A percentile compares a stretch with the other conserved stretches of the same genome.
These are phyloP conservation scores for Cosmia pyralina DNA, from an alignment of 2,888 invertebrate species.

Conservation along the genomic window DNA sequence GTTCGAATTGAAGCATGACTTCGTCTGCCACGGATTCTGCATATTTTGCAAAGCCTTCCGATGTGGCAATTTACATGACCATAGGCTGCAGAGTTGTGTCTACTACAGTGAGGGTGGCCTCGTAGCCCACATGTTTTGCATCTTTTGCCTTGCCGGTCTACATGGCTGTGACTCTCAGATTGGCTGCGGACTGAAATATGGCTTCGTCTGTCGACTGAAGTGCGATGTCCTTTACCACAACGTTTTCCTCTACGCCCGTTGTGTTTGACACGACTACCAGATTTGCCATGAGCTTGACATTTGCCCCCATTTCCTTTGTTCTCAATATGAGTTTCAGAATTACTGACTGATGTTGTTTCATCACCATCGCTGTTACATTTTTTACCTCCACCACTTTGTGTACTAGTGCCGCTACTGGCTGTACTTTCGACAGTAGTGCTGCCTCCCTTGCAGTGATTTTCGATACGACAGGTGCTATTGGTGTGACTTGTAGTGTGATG, in stretches of 20 bases:
- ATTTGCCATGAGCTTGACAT: background rate
- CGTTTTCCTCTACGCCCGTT: background rate
- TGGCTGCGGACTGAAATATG: background rate
- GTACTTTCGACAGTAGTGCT: too few species aligned
- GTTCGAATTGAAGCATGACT: background rate
- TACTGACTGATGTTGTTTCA: background rate
- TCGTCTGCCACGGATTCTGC: background rate
- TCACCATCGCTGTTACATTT: background rate
- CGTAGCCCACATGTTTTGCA: background rate
- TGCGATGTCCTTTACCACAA: background rate
- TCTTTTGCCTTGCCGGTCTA: background rate
- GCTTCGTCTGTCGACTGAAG: background rate
- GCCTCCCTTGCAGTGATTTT: background rate
- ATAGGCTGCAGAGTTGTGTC: background rate
- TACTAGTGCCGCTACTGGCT: too few species aligned
- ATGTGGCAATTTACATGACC: background rate
- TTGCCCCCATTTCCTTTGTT: background rate
- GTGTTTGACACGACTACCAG: background rate
- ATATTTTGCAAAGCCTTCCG: background rate
- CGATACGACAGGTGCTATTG: too few species aligned
- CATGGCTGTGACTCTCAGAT: background rate
- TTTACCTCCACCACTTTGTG: background rate
- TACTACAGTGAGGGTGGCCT: too few species aligned
- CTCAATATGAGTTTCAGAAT: too few species aligned
- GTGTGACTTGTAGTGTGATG: too few species aligned